phyloP scores from a whole-genome alignment of 2,113 vertebrate species.

The Peucedramus taeniatus region DNA sequence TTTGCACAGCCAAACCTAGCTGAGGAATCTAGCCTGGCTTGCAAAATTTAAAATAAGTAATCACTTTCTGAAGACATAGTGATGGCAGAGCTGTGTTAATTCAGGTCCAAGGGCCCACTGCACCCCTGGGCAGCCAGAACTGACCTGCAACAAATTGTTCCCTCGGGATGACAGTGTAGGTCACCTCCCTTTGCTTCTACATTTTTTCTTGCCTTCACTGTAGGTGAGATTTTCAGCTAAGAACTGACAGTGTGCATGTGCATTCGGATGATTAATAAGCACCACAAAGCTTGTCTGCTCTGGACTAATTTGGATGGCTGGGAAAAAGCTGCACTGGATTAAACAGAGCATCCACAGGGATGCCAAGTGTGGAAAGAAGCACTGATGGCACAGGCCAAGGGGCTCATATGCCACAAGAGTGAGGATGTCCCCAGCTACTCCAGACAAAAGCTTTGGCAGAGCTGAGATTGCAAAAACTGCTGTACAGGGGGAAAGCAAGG shows the following conservation, averaged over 20 bases:
- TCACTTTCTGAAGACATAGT: neutral
- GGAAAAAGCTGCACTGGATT: neutral
- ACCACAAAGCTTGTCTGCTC: neutral
- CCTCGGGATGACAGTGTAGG: neutral
- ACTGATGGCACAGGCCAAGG: neutral
- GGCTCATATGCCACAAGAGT: rapidly evolving
- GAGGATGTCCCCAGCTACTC: neutral
- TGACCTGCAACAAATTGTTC: neutral
- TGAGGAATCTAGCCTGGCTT: neutral
- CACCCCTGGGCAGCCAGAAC: neutral
- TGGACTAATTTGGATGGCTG: neutral
- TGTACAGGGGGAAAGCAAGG: neutral
- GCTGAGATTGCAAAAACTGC: neutral
- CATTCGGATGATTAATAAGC: neutral
- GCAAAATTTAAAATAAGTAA: neutral
- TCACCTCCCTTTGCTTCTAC: neutral
- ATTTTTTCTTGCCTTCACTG: neutral
- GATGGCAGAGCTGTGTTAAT: neutral
- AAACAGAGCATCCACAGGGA: neutral
- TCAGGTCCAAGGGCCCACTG: neutral
- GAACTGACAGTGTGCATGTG: neutral
- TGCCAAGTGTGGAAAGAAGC: neutral
- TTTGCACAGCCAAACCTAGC: neutral
- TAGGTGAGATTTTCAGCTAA: neutral
- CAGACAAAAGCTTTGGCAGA: neutral